Conservation (phyloP, 2,888 invertebrate species). For the Philhelius pedissequus region DNA sequence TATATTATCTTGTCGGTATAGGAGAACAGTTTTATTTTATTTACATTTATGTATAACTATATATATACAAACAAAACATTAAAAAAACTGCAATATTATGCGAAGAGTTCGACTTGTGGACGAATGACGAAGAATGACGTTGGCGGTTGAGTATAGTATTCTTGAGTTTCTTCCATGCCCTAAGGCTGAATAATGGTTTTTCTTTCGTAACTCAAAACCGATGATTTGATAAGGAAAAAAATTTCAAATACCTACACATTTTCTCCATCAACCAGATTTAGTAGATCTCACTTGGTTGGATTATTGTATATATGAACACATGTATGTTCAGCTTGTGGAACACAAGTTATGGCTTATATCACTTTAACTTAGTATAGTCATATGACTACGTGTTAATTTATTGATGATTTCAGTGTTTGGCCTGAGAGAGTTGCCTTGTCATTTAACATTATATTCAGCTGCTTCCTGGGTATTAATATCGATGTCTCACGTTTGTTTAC, state of each 20-base stretch:
- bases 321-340: background rate
- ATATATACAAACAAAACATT: background rate
- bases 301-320: background rate
- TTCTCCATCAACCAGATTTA: background rate
- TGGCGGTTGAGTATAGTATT: conserved; percentile 7
- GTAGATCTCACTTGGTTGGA: background rate
- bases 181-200: background rate
- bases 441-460: background rate
- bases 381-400: background rate
- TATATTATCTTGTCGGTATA: background rate
- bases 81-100: background rate
- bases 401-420: background rate
- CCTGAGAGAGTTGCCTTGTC: background rate
- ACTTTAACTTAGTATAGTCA: background rate
- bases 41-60: too few relatives aligned
- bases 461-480: background rate
- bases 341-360: background rate
- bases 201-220: conserved; percentile 2
- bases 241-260: background rate
- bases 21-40: background rate
- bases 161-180: background rate
- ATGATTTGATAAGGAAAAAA: background rate
- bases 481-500: background rate
- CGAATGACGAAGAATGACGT: background rate
- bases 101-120: background rate